Conservation (phyloP, 2,797 vertebrate species). For the Harpagifer antarcticus region DNA sequence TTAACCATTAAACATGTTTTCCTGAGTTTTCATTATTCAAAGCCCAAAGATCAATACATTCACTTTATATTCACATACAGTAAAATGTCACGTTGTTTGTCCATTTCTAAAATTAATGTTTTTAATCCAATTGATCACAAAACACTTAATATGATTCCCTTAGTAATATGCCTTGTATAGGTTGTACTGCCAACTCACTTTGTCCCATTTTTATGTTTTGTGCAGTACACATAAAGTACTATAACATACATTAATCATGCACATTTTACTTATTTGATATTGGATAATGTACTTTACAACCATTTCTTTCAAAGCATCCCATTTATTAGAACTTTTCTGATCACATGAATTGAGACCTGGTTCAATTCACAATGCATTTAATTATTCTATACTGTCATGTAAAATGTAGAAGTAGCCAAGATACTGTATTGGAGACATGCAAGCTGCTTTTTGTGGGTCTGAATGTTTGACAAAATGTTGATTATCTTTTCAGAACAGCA, state of each 20-base stretch:
- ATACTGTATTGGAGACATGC: background rate
- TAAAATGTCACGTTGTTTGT: no score
- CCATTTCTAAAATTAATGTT: background rate
- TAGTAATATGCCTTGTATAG: slow-evolving; percentile 5
- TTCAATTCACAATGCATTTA: slow-evolving; percentile 51
- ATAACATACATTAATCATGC: slow-evolving; percentile 54
- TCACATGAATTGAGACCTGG: slow-evolving; percentile 41
- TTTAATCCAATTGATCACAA: slow-evolving; percentile 2
- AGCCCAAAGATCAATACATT: slow-evolving; percentile 4
- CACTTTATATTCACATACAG: background rate
- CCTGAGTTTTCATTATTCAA: slow-evolving; percentile 13
- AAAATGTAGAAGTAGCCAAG: slow-evolving; percentile 27
- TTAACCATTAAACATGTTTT: slow-evolving; percentile 12
- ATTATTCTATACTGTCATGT: slow-evolving; percentile 17
- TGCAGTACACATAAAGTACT: slow-evolving; percentile 29
- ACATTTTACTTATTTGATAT: slow-evolving; percentile 48
- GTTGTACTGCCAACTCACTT: slow-evolving; percentile 1
- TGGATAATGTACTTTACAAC: slow-evolving; percentile 22
- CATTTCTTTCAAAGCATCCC: slow-evolving; percentile 28
- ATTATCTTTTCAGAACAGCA: slow-evolving; percentile 31
- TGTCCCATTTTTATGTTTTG: slow-evolving; percentile 18
- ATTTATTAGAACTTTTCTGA: slow-evolving; percentile 36
- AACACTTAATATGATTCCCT: background rate
- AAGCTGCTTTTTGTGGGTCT: background rate
- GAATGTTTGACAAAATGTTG: slow-evolving; percentile 35